Base-by-base conservation (phyloP, 2,888 invertebrate genomes). In the Cheilosia pagana region DNA sequence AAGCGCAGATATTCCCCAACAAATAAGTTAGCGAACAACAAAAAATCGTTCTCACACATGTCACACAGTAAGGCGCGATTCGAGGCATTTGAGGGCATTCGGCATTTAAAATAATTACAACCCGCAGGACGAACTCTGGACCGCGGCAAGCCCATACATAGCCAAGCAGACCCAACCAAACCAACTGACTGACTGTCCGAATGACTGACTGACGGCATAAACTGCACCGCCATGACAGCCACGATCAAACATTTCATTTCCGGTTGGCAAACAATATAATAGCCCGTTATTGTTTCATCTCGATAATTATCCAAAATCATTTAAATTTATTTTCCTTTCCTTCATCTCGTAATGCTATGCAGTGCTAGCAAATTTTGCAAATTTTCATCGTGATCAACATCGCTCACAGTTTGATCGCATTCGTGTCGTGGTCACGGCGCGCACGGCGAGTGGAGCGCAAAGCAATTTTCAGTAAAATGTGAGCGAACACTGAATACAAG, bases 271-370 rank as follows among this genome's bases (percentile, higher is more conserved):
- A 85, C 85, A 81, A 85, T 85, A 81, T 85, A 85, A 85, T 85
- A 85, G 85, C 75, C 85, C 85, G 85, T 85, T 85, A 85, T 85
- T 85, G 85, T 85, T 85, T 79, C 85, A 85, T 85, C 85, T 85
- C 81, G 85, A 85, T 85, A 85, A 85, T 85, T 85, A 85, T 85
- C 85, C 85, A 81, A 85, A 85, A 85, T 85, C 67, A 85, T 85
- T 85, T 81, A 85, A 81, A 85, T 85, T 65, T 78, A 63, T 65
- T 43, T 70, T 53, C 35, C 67, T 16, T 19, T 10, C 31, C 21
- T 77, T 68, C 4, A 3, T 59, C 16, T 59, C 16, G 35, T 45
- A 78, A 74, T 57, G 67, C 62, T 52, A 74, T 72, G 62, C 63
- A 59, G 62, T 19, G 63, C 35, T 72, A 83, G 72, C 21, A 67